phyloP scores from a whole-genome alignment of 2,797 vertebrate species.

The Sparidentex hasta region DNA sequence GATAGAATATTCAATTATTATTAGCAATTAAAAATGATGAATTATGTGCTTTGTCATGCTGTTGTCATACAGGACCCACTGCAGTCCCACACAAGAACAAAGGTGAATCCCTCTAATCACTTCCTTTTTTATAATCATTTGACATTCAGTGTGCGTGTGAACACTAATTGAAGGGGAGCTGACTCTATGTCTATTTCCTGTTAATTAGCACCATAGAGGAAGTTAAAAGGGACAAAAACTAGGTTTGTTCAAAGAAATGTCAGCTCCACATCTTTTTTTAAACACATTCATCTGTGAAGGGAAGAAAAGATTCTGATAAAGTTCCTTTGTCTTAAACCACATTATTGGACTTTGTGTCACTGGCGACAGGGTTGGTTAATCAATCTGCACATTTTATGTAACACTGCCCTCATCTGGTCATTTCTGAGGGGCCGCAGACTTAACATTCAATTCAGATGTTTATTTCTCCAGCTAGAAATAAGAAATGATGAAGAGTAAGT shows the following conservation, averaged over 20 bases:
- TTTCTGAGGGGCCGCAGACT: background rate
- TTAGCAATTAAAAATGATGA: background rate
- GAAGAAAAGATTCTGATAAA: background rate
- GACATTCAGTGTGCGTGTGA: slow-evolving; percentile 30
- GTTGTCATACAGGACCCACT: background rate
- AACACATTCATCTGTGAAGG: background rate
- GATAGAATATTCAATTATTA: background rate
- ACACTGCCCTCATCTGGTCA: slow-evolving; percentile 70
- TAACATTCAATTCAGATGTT: background rate
- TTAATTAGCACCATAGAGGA: slow-evolving; percentile 52
- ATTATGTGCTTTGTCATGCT: background rate
- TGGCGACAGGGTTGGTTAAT: background rate
- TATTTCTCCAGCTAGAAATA: background rate
- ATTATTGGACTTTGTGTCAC: background rate
- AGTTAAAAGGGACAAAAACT: slow-evolving; percentile 9
- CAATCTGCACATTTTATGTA: slow-evolving; percentile 16
- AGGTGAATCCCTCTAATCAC: background rate
- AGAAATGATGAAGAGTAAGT: background rate
- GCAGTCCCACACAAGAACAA: background rate
- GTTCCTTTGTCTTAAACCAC: background rate
- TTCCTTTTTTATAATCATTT: slow-evolving; percentile 17
- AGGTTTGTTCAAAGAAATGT: background rate
- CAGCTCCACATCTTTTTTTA: slow-evolving; percentile 2
- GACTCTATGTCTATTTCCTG: background rate
- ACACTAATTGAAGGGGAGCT: slow-evolving; percentile 12